Conservation (phyloP, 2,113 vertebrate genomes). For the Malurus cyaneus region DNA sequence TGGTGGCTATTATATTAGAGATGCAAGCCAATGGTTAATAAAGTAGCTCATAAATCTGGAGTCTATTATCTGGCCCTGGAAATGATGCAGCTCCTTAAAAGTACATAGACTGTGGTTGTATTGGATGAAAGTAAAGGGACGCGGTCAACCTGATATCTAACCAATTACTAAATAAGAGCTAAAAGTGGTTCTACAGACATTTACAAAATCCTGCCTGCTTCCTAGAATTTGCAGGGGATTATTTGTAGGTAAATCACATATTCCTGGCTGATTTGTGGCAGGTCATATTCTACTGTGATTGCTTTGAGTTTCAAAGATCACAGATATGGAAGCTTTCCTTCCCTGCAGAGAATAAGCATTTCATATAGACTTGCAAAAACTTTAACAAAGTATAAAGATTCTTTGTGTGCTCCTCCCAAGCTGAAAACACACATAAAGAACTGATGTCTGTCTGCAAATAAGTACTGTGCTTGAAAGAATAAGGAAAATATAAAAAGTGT, state of each 20-base stretch:
- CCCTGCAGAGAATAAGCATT: background rate
- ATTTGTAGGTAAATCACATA: background rate
- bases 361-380: rapidly evolving
- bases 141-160: background rate
- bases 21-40: background rate
- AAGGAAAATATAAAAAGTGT: background rate
- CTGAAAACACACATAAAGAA: background rate
- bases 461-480: background rate
- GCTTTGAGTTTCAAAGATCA: background rate
- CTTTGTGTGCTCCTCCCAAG: background rate
- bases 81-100: background rate
- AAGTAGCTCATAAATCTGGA: background rate
- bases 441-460: background rate
- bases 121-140: background rate
- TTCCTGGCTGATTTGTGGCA: background rate
- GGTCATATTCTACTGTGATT: background rate
- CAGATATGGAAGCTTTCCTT: background rate
- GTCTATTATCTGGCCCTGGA: background rate
- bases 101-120: background rate
- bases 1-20: background rate
- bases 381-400: background rate
- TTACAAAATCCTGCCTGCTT: background rate
- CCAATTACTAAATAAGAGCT: background rate
- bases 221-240: background rate
- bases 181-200: background rate